Percentiles rank a stretch among this genome's conserved stretches.
Evolutionary conservation across 1,140 invertebrate genomes (phyloP).

Genomic region (Oedothorax gibbosus): DNA sequence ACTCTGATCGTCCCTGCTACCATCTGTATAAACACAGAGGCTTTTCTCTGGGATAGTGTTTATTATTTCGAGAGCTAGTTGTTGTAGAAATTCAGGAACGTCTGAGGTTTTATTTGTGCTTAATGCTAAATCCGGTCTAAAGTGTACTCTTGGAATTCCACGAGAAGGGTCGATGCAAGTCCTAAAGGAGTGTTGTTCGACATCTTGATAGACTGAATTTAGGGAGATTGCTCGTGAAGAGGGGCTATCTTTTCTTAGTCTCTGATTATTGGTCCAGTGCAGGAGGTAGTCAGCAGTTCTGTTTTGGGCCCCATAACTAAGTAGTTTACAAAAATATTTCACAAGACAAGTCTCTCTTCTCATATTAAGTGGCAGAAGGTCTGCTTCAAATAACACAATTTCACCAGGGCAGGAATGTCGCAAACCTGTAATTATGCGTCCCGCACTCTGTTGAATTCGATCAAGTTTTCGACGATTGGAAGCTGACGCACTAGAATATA

Average conservation of each 20-base stretch:
- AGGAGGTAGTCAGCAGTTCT: background rate
- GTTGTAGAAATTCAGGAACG: too few relatives aligned
- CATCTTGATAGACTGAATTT: background rate
- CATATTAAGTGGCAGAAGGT: background rate
- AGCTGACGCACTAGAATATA: conserved; percentile 9
- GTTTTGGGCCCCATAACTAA: background rate
- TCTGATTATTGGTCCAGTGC: too few relatives aligned
- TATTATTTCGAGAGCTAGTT: too few relatives aligned
- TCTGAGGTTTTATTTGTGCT: too few relatives aligned
- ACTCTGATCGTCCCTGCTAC: too few relatives aligned
- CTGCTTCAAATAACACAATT: background rate
- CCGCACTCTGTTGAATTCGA: background rate
- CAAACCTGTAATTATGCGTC: background rate
- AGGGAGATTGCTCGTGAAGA: background rate
- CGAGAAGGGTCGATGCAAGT: background rate
- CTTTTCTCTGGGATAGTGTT: too few relatives aligned
- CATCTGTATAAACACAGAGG: too few relatives aligned
- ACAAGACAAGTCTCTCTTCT: background rate
- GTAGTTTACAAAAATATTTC: background rate
- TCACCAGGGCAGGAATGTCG: background rate
- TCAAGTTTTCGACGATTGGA: background rate
- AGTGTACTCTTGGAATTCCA: background rate
- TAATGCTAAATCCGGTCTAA: background rate
- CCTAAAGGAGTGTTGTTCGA: background rate
- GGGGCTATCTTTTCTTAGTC: too few relatives aligned